Percentiles rank a stretch among this genome's conserved stretches.
Evolutionary conservation across 2,888 invertebrate genomes (phyloP).

Genomic region (Troglohyphantes excavatus): DNA sequence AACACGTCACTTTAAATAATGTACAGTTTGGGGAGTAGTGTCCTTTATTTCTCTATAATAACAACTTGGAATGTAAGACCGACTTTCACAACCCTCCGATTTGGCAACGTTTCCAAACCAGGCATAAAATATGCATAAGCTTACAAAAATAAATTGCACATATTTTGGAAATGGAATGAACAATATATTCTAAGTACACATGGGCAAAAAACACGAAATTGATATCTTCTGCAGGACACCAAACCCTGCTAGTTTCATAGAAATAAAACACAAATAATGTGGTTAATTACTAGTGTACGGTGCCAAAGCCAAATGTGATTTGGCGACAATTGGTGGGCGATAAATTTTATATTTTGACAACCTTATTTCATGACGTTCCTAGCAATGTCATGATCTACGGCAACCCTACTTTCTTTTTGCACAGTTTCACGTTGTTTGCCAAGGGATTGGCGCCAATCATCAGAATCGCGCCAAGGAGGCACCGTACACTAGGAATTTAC

Average conservation of each 20-base stretch:
- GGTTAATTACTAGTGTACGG: no score
- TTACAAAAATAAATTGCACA: slow-evolving; percentile 77
- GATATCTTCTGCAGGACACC: background rate
- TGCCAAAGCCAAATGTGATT: no score
- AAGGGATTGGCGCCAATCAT: no score
- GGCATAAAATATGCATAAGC: slow-evolving; percentile 49
- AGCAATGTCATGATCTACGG: no score
- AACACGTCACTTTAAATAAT: slow-evolving; percentile 31
- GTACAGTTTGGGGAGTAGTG: slow-evolving; percentile 48
- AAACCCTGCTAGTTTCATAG: background rate
- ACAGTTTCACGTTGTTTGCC: no score
- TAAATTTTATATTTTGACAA: no score
- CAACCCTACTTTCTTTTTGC: no score
- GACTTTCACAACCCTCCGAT: slow-evolving; percentile 52
- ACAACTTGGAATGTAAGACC: slow-evolving; percentile 54
- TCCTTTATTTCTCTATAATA: slow-evolving; percentile 23
- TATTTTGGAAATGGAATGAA: slow-evolving; percentile 68
- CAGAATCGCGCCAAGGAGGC: no score
- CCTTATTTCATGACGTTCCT: no score
- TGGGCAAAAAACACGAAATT: slow-evolving; percentile 6
- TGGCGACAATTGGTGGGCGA: no score
- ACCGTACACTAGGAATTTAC: no score
- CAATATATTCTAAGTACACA: slow-evolving; percentile 54
- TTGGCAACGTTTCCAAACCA: slow-evolving; percentile 50
- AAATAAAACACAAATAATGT: background rate